These are phyloP conservation scores for Drosophila anomelani DNA, from an alignment of 2,888 invertebrate species.

Conservation along the genomic window DNA sequence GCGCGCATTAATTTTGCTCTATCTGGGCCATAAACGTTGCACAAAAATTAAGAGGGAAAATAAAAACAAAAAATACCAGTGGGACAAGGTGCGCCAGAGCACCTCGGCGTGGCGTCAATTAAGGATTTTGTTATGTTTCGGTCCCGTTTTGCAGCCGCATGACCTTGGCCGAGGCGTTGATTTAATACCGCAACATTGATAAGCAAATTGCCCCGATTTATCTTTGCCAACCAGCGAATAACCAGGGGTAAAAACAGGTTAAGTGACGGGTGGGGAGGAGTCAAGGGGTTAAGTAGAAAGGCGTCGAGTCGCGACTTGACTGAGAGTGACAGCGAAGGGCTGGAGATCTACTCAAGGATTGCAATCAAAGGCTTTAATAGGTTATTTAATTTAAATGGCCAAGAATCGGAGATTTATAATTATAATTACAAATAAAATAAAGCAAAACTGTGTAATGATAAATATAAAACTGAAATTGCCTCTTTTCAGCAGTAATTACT, in stretches of 20 bases:
- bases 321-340: slow-evolving; percentile 14
- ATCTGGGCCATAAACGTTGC: slow-evolving; percentile 33
- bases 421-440: background rate
- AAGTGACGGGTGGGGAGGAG: slow-evolving; percentile 12
- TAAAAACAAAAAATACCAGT: slow-evolving; percentile 10
- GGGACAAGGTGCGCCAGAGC: slow-evolving; percentile 23
- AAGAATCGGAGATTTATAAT: background rate
- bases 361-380: background rate
- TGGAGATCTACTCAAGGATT: background rate
- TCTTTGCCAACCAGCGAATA: background rate
- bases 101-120: slow-evolving; percentile 29
- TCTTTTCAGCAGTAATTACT: background rate
- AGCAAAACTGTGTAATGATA: too few relatives aligned
- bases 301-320: background rate
- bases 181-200: slow-evolving; percentile 30
- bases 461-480: background rate
- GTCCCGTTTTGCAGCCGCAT: slow-evolving; percentile 14
- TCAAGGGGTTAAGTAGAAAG: slow-evolving; percentile 36
- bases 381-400: background rate
- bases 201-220: slow-evolving; percentile 29
- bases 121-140: slow-evolving; percentile 53
- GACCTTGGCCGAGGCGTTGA: slow-evolving; percentile 44
- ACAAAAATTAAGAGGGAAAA: slow-evolving; percentile 5
- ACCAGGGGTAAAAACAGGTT: slow-evolving; percentile 24
- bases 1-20: slow-evolving; percentile 47